A percentile compares a stretch with the other conserved stretches of the same genome.
These are phyloP conservation scores for Jordanella pulchra DNA, from an alignment of 2,797 vertebrate species.

Conservation along the genomic window DNA sequence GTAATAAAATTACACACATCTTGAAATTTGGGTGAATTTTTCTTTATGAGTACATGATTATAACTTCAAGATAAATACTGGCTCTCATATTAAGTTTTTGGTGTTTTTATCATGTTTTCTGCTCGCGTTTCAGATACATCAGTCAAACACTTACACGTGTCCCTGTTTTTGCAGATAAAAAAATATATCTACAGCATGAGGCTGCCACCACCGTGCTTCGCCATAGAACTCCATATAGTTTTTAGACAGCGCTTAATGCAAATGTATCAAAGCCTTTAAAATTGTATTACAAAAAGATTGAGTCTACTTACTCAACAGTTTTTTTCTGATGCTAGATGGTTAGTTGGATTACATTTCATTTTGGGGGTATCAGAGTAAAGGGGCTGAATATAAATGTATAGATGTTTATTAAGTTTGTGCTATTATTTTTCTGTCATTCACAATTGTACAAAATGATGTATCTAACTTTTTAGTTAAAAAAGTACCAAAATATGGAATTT, in stretches of 20 bases:
- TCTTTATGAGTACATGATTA: neutral
- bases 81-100: neutral
- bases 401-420: neutral
- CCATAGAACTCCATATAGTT: neutral
- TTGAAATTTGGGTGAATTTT: too few relatives aligned
- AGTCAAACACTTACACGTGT: neutral
- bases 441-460: neutral
- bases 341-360: neutral
- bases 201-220: neutral
- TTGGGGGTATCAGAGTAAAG: neutral
- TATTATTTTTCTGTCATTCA: neutral
- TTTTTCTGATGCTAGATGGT: neutral
- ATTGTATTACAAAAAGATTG: neutral
- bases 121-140: neutral
- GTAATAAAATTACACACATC: too few relatives aligned
- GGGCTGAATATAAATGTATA: neutral
- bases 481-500: neutral
- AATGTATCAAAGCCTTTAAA: too few relatives aligned
- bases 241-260: neutral
- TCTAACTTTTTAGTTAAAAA: too few relatives aligned
- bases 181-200: neutral
- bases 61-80: neutral
- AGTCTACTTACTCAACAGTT: neutral
- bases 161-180: neutral
- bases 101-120: neutral